Base-by-base conservation (phyloP, 2,797 vertebrate species). In the Pangasius krempfi region DNA sequence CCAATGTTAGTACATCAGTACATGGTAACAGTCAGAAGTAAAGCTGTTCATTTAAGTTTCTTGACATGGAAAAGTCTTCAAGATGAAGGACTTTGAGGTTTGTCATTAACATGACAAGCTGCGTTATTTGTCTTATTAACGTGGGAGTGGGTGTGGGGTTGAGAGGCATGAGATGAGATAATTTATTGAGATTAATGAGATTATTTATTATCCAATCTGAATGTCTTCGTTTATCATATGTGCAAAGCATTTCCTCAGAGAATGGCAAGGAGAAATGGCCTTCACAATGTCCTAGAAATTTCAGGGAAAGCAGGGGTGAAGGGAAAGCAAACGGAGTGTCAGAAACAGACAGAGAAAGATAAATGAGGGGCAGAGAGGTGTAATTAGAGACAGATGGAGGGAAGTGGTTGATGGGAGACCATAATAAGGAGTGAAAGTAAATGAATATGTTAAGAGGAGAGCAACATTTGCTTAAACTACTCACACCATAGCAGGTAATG, bases 341-440 rank as follows among this genome's bases (percentile, higher is more conserved):
- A 95, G 82, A 87, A 85, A 89, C 40, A 20, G 40, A 84, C 73
- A 68, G 52, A 94, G 93, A 94, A 95, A 95, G 94, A 96, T 95
- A 94, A 95, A 96, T 94, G 94, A 94, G 94, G 91, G 93, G 90
- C 92, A 92, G 91, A 91, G 94, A 94, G 93, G 92, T 95, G 93
- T 96, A 96, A 96, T 96, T 95, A 94, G 94, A 94, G 90, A 90
- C 95, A 96, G 95, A 95, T 96, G 95, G 93, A 92, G 92, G 37
- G 83, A 89, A 87, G 14, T 40, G 83, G 72, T 12, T 91, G 91
- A 93, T 94, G 94, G 93, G 95, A 95, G 93, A 91, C 91, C 90
- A 94, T 94, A 92, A 87, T 87, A 62, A 84, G 62, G 72, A 84
- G 86, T 56, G 73, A 89, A 89, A 87, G 88, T 87, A 52, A 37